Base-by-base conservation (phyloP, 2,888 invertebrate species). In the Ormia ochracea region DNA sequence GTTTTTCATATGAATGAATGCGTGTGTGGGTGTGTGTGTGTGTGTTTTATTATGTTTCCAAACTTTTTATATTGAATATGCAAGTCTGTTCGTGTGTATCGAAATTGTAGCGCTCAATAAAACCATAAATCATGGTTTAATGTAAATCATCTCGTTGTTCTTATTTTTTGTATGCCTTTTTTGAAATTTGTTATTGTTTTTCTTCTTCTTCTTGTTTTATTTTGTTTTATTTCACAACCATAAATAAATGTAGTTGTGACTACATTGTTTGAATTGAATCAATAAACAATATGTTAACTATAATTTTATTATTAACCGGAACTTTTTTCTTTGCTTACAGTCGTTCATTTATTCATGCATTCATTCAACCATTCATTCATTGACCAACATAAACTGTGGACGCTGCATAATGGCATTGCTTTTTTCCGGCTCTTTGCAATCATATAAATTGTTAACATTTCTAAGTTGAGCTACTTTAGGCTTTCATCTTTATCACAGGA, bases 211-310 rank as follows among this genome's bases (percentile, higher is more conserved):
- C n/a, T n/a, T n/a, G n/a, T n/a, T n/a, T n/a, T n/a, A n/a, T n/a
- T n/a, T n/a, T n/a, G n/a, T n/a, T 28, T 52, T 72, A 23, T 61
- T 61, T 31, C 61, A 17, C 70, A 72, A 61, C 70, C 52, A 63
- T 63, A 63, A 63, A 72, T 63, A 63, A 52, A 52, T 72, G 31
- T 63, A 63, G 72, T 72, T 72, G 61, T 21, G 52, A 63, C 52
- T 72, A 19, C 43, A 63, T 73, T 80, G 80, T 68, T 76, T 61
- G 19, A 68, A 66, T 79, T 76, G 68, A 68, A 80, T 80, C 76
- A 76, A 80, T 80, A 80, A 80, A 76, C 80, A 80, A 80, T 76
- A 76, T 80, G 80, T 80, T 80, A 80, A 80, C 76, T 80, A 69
- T 76, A 80, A 80, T 73, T 80, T 80, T 80, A 80, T 80, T 76